Conservation (phyloP, 2,113 vertebrate species). For the Cryptomyrus ogoouensis region DNA sequence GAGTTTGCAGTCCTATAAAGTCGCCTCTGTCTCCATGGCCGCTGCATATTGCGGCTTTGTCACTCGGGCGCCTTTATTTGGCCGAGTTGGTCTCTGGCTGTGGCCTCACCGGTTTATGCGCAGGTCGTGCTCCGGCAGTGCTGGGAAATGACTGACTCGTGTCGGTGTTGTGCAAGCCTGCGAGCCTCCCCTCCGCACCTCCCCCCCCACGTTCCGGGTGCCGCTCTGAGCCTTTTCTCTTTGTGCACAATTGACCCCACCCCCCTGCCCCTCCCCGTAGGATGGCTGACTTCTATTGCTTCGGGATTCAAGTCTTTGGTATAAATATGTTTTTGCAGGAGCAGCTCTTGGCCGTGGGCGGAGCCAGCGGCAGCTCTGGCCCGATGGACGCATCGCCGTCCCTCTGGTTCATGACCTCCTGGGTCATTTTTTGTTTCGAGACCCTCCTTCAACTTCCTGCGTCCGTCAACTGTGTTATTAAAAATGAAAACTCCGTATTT, state of each 20-base stretch:
- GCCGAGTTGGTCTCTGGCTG: background rate
- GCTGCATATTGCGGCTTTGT: background rate
- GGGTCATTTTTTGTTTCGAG: background rate
- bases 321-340: background rate
- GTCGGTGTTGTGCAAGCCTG: background rate
- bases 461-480: background rate
- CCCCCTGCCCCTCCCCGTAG: background rate
- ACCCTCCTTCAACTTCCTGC: background rate
- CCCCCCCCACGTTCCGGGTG: background rate
- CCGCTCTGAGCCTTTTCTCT: background rate
- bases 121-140: background rate
- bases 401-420: background rate
- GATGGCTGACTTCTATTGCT: background rate
- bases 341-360: background rate
- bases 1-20: background rate
- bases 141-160: background rate
- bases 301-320: background rate
- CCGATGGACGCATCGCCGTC: background rate
- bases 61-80: background rate
- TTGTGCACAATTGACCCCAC: background rate
- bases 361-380: background rate
- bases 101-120: background rate
- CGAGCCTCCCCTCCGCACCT: background rate
- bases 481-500: background rate
- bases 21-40: background rate